phyloP scores from a whole-genome alignment of 64 coral and sea anemone species.

The Anthopleura sola region DNA sequence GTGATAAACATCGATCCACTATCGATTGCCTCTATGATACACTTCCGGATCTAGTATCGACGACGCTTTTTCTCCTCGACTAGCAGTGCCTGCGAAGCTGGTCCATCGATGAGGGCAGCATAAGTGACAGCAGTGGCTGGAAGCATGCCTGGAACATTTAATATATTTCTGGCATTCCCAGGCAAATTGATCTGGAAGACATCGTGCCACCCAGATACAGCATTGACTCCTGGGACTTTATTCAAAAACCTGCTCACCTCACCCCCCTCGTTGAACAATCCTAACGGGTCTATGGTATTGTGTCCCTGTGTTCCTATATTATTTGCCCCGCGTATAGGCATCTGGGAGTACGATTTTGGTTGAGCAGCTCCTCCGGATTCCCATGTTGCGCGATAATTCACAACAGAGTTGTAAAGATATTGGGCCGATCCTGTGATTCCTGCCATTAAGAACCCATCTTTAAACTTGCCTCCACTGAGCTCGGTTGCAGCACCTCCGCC shows the following conservation, averaged over 20 bases:
- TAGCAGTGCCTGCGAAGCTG: conserved; percentile 3
- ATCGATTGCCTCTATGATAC: not conserved
- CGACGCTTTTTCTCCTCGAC: conserved; percentile 11
- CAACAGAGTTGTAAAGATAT: conserved; percentile 11
- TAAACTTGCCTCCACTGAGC: conserved; percentile 4
- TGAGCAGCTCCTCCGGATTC: not conserved
- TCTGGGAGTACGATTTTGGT: not conserved
- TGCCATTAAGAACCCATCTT: conserved; percentile 4
- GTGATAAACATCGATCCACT: not conserved
- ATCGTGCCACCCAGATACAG: conserved; percentile 5
- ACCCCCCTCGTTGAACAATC: conserved; percentile 13
- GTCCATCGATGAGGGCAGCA: conserved; percentile 5
- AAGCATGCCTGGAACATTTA: conserved; percentile 5
- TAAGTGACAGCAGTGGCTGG: not conserved
- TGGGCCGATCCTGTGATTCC: conserved; percentile 8
- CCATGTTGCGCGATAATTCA: not conserved
- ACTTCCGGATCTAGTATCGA: not conserved
- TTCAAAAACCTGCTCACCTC: conserved; percentile 13
- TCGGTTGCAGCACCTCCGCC: conserved; percentile 1
- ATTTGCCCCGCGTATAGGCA: conserved; percentile 16
- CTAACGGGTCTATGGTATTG: not conserved
- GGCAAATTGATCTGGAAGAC: conserved; percentile 6
- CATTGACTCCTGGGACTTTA: conserved; percentile 19
- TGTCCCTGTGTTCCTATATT: conserved; percentile 10
- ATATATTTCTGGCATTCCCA: conserved; percentile 6